These are phyloP conservation scores for Antigone vipio DNA, from an alignment of 2,113 vertebrate genomes.

Conservation along the genomic window DNA sequence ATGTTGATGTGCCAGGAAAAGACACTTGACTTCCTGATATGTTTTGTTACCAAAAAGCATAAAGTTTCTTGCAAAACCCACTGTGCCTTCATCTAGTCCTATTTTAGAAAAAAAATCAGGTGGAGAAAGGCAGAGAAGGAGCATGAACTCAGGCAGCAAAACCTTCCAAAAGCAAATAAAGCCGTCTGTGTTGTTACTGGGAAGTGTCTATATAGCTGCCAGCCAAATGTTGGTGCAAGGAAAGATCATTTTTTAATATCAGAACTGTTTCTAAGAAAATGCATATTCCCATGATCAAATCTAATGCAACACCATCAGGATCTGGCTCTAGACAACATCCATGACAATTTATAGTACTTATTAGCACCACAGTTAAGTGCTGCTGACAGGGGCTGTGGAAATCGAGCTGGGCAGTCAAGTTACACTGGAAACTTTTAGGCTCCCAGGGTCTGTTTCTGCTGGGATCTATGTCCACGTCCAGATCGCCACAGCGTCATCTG, in stretches of 20 bases:
- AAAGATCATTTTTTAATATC: neutral
- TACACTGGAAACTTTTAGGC: neutral
- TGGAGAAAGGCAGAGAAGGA: neutral
- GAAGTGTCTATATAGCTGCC: neutral
- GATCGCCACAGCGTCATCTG: neutral
- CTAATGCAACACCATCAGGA: neutral
- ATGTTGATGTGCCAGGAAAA: neutral
- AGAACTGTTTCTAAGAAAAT: neutral
- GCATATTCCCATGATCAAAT: neutral
- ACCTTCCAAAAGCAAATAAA: constrained; percentile 3
- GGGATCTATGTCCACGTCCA: neutral
- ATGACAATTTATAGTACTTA: neutral
- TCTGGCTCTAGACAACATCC: neutral
- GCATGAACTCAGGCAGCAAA: neutral
- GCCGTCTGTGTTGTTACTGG: neutral
- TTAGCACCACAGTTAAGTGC: neutral
- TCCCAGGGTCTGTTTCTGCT: neutral
- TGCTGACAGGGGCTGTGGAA: neutral
- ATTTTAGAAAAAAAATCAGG: neutral
- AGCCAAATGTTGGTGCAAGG: neutral
- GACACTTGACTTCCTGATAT: neutral
- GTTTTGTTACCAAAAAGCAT: neutral
- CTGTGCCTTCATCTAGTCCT: neutral
- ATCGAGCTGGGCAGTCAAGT: neutral
- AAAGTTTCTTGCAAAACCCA: neutral